A percentile compares a stretch with the other conserved stretches of the same genome.
Conservation (phyloP, 2,797 vertebrate genomes). For the Rhadinocentrus ornatus region DNA sequence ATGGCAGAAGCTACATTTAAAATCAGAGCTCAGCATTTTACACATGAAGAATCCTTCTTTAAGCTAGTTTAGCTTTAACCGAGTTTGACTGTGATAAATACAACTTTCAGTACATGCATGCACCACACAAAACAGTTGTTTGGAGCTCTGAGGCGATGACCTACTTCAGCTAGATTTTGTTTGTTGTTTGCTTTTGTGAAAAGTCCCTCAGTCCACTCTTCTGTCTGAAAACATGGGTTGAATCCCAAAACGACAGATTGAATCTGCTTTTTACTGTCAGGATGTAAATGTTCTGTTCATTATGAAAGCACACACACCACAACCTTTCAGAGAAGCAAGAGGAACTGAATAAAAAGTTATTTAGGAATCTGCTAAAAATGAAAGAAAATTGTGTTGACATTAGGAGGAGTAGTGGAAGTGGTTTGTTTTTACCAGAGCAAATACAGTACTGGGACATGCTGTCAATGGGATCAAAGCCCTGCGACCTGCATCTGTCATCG, state of each 20-base stretch:
- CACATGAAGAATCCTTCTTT: slow-evolving; percentile 10
- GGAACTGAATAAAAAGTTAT: neutral
- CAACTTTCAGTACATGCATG: slow-evolving; percentile 18
- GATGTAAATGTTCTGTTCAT: slow-evolving; percentile 21
- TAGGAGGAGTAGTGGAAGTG: slow-evolving; percentile 26
- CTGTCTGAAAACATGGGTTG: slow-evolving; percentile 60
- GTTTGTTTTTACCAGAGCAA: slow-evolving; percentile 35
- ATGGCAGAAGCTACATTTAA: slow-evolving; percentile 23
- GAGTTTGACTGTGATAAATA: slow-evolving; percentile 22
- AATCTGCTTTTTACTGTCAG: slow-evolving; percentile 41
- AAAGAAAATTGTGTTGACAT: slow-evolving; percentile 29
- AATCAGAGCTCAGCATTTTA: slow-evolving; percentile 27
- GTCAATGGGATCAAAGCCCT: slow-evolving; percentile 57
- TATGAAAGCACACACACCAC: slow-evolving; percentile 19
- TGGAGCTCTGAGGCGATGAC: slow-evolving; percentile 54
- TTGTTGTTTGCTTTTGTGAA: slow-evolving; percentile 63
- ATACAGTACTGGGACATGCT: slow-evolving; percentile 33
- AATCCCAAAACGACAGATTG: slow-evolving; percentile 58
- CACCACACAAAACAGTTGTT: slow-evolving; percentile 24
- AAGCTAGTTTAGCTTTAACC: slow-evolving; percentile 11
- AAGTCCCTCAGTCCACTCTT: slow-evolving; percentile 48
- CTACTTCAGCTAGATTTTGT: slow-evolving; percentile 60
- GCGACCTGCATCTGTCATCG: slow-evolving; percentile 45
- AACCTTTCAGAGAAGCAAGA: slow-evolving; percentile 6
- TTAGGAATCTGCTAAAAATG: slow-evolving; percentile 27